Base-by-base conservation (phyloP, 1,140 invertebrate species). In the Proales similis region DNA sequence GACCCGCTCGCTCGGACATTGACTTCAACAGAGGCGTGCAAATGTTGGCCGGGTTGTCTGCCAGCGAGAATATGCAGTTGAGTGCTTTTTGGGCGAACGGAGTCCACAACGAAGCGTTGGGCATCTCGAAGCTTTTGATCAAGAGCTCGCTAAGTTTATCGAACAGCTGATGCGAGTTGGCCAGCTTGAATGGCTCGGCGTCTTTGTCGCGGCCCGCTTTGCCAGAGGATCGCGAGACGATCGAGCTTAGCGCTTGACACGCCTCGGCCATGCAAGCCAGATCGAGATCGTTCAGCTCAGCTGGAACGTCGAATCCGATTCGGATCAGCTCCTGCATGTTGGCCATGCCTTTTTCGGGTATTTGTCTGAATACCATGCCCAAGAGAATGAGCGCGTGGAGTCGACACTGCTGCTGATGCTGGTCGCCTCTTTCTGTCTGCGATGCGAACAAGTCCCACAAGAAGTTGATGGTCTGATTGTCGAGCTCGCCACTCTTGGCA, bases 61-160 rank as follows among this genome's bases (percentile, higher is more conserved):
- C 72, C 12, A 81, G 66, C 53, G 70, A 70, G 70, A 83, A 85
- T 62, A 85, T 81, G 11, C 79, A 75, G 51, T 79, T 79, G 42
- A 85, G 74, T 12, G 81, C 81, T 65, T 82, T 75, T 49, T 79
- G 77, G 14, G 76, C 77, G 68, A 84, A 78, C 11, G 81, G 79
- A 24, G 78, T 72, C 70, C 81, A 85, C 30, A 27, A 42, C 14
- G 36, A 30, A 20, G 29, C 20, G 14, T 27, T 57, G 1, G 32
- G 32, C 39, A 29, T 57, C 17, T 4, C 30, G 3, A 57, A 2
- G 39, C 45, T 22, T 5, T 27, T 14, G 7, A 2, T 42, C 12
- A 57, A 3, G 9, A 57, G 39, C 30, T 57, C 4, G 1, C 2
- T 38, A 4, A 57, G 20, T 14, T 42, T 39, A 24, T 57, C 51